These are phyloP conservation scores for Pseudachorutes palmiensis DNA, from an alignment of 1,140 invertebrate species.

Conservation along the genomic window DNA sequence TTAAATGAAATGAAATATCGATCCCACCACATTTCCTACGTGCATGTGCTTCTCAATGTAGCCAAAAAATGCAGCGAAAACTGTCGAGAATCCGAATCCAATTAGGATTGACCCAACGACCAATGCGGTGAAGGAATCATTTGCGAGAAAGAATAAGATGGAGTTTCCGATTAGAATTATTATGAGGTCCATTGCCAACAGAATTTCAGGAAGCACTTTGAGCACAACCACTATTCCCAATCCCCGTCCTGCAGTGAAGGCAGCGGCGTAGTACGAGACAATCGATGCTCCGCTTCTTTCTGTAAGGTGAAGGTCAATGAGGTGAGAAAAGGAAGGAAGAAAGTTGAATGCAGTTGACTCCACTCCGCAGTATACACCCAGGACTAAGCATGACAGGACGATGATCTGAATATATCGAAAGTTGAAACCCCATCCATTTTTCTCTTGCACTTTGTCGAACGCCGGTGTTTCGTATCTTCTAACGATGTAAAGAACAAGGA, in stretches of 20 bases:
- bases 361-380: conserved; percentile 17
- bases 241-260: conserved; percentile 11
- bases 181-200: conserved; percentile 6
- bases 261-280: background rate
- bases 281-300: background rate
- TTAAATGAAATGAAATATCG: background rate
- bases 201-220: conserved; percentile 10
- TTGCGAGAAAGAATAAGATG: background rate
- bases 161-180: conserved; percentile 2
- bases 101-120: conserved; percentile 8
- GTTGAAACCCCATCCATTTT: background rate
- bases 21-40: conserved; percentile 5
- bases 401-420: background rate
- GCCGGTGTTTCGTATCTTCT: background rate
- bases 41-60: conserved; percentile 19
- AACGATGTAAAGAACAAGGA: background rate
- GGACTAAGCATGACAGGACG: background rate
- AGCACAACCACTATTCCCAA: conserved; percentile 18
- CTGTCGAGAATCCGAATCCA: conserved; percentile 16
- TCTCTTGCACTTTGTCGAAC: background rate
- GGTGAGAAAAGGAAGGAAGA: conserved; percentile 13
- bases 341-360: conserved; percentile 16
- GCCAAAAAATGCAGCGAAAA: conserved; percentile 17
- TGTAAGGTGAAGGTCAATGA: background rate
- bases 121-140: background rate